Evolutionary conservation across 2,888 invertebrate genomes (phyloP), one percentile per base, ranked within the genome.

Genomic region (Eueremaeus valkanovi): DNA sequence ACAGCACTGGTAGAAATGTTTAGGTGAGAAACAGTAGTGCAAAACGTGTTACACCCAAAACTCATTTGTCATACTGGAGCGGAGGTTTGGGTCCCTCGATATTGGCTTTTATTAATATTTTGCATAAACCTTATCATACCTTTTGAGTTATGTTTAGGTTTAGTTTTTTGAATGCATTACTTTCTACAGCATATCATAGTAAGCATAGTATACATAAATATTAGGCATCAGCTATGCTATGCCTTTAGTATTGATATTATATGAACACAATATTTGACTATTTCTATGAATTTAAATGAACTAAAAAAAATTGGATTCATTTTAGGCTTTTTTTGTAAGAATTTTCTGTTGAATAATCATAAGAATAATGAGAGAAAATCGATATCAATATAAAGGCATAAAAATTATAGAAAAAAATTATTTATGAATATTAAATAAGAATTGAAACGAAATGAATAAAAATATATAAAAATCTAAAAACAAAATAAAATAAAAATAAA

Each of bases 41-140:
- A 68, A 68, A 68, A 68, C 42, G 42, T 68, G 68, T 68, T 68
- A 68, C 68, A 68, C 68, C 68, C 68, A 68, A 68, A 68, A 68
- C 68, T 42, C 68, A 68, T 68, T 68, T 68, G 68, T 68, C 68
- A 68, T 42, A 36, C 63, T 18, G n/a, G n/a, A 6, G 31, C 5
- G 11, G 21, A 27, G 21, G 1, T 2, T 18, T 18, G 31, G 33
- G 36, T 68, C 68, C 40, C 36, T n/a, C 36, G 21, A 68, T 68
- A 68, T 68, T 68, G 36, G 11, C 42, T n/a, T 68, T 33, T 33
- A 68, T 68, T 36, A 24, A 68, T 45, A 68, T 68, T 68, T 68
- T 68, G 24, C 68, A 68, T 68, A 63, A 63, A 45, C 45, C 55
- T 55, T 27, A 27, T 51, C 51, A 51, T 51, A 51, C 51, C 55